Evolutionary conservation across 2,797 vertebrate species (phyloP).

Genomic region (Helarctos malayanus): DNA sequence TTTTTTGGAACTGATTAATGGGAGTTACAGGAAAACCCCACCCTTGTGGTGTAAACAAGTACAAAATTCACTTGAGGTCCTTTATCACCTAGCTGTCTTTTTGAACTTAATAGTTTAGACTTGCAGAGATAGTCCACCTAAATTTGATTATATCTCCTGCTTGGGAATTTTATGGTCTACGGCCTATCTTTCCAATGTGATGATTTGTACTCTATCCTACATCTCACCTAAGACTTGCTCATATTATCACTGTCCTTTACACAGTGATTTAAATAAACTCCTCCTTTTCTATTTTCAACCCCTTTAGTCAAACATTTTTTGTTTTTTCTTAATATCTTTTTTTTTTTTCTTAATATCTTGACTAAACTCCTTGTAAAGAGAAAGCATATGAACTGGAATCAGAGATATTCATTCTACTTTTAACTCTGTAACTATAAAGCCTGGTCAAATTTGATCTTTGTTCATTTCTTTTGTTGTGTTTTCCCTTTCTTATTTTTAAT

Average conservation of each 20-base stretch:
- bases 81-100: background rate
- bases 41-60: background rate
- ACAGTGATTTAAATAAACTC: background rate
- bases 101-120: background rate
- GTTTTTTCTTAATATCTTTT: background rate
- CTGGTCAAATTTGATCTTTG: background rate
- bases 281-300: background rate
- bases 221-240: background rate
- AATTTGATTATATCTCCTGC: background rate
- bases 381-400: background rate
- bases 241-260: background rate
- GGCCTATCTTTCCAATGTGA: fast-evolving
- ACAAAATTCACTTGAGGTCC: background rate
- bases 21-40: background rate
- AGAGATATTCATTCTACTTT: background rate
- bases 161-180: background rate
- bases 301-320: background rate
- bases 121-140: background rate
- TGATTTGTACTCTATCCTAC: background rate
- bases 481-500: background rate
- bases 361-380: background rate
- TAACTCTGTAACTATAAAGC: background rate
- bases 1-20: background rate
- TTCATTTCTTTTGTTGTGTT: background rate
- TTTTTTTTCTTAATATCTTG: background rate